Evolutionary conservation across 2,113 vertebrate species (phyloP).

Genomic region (Nycticorax nycticorax): DNA sequence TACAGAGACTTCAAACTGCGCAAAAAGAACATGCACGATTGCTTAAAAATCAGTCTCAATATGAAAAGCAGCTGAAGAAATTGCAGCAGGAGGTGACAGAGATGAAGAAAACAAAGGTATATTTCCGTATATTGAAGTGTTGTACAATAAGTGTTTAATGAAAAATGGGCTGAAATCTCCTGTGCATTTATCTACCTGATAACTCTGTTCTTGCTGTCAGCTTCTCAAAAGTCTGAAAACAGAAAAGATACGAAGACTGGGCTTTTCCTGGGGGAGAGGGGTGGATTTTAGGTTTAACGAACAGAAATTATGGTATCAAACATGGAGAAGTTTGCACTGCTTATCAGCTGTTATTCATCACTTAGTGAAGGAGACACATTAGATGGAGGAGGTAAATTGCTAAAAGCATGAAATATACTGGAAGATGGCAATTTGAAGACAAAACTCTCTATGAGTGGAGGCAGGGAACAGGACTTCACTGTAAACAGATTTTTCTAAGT

Average conservation of each 20-base stretch:
- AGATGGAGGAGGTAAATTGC: background rate
- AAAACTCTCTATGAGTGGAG: background rate
- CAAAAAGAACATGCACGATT: constrained; percentile 95
- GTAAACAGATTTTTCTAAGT: background rate
- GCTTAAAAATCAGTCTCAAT: constrained; percentile 95
- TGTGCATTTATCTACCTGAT: background rate
- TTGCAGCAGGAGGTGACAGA: constrained; percentile 93
- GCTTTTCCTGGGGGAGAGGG: background rate
- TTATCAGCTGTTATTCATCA: background rate
- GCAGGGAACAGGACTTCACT: background rate
- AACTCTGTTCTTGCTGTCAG: background rate
- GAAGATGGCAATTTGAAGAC: background rate
- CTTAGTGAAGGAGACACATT: background rate
- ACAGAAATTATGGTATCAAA: background rate
- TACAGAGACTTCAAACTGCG: constrained; percentile 93
- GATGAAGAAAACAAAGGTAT: constrained; percentile 99
- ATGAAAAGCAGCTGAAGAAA: constrained; percentile 95
- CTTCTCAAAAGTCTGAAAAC: background rate
- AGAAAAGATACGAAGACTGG: background rate
- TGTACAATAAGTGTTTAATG: background rate
- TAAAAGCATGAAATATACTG: background rate
- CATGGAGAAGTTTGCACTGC: background rate
- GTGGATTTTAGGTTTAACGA: background rate
- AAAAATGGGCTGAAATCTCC: background rate
- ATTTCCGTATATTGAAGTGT: background rate